Evolutionary conservation across 2,113 vertebrate species (phyloP).

Genomic region (Sialia sialis): DNA sequence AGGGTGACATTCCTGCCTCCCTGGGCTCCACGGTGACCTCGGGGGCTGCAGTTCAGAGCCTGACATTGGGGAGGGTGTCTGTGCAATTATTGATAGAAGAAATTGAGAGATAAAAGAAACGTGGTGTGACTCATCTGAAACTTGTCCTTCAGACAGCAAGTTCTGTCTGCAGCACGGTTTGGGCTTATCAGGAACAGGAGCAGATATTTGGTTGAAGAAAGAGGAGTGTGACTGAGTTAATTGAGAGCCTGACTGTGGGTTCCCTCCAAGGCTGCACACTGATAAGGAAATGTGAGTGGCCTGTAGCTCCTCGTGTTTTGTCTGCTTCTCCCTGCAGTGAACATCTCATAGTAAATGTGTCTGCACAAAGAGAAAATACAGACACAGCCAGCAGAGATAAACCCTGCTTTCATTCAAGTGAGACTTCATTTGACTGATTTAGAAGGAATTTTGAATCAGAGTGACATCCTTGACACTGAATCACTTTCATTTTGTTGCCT

Average conservation of each 20-base stretch:
- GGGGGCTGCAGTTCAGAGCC: not conserved
- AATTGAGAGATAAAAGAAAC: not conserved
- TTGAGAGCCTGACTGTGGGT: not conserved
- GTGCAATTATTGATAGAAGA: not conserved
- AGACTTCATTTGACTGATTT: not conserved
- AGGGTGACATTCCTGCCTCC: not conserved
- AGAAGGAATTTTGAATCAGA: not conserved
- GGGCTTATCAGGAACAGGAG: not conserved
- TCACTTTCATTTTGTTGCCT: not conserved
- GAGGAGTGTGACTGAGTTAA: not conserved
- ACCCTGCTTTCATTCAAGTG: not conserved
- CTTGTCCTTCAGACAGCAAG: not conserved
- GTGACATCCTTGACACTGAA: not conserved
- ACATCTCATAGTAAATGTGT: not conserved
- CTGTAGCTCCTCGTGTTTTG: not conserved
- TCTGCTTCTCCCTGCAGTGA: not conserved
- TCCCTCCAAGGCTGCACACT: not conserved
- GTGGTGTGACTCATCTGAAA: not conserved
- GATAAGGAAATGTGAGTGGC: not conserved
- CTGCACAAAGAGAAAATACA: not conserved
- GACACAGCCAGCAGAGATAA: not conserved
- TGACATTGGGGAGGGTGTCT: not conserved
- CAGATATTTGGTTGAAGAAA: not conserved
- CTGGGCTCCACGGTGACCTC: not conserved
- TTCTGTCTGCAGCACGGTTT: not conserved